A percentile compares a stretch with the other conserved stretches of the same genome.
These are phyloP conservation scores for Hyles lineata DNA, from an alignment of 2,888 invertebrate genomes.

Conservation along the genomic window DNA sequence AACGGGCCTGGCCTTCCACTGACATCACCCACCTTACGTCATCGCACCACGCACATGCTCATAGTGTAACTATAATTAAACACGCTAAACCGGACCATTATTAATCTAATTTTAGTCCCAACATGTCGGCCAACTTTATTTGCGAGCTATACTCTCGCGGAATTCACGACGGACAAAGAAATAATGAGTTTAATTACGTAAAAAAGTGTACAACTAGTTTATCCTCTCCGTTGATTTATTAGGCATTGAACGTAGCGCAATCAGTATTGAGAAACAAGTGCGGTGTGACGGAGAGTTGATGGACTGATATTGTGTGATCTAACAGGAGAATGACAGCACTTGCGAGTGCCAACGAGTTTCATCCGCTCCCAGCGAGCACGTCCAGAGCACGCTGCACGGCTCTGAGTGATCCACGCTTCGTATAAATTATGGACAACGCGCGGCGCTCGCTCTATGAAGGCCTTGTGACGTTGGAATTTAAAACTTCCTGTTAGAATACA, in stretches of 20 bases:
- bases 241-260: neutral
- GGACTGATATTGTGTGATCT: neutral
- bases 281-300: neutral
- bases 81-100: conserved; percentile 27
- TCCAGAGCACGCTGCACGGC: neutral
- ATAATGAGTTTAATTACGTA: neutral
- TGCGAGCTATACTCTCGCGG: neutral
- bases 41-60: conserved; percentile 36
- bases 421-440: conserved; percentile 31
- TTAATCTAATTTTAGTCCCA: conserved; percentile 15
- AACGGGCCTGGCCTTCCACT: conserved; percentile 29
- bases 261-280: neutral
- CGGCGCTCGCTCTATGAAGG: conserved; percentile 31
- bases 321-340: neutral
- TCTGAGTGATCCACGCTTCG: conserved; percentile 1
- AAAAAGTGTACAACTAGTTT: neutral
- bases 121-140: conserved; percentile 22
- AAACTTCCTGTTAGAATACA: conserved; percentile 33
- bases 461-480: conserved; percentile 33
- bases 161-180: conserved; percentile 5
- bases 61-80: conserved; percentile 36
- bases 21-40: conserved; percentile 40
- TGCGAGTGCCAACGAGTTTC: neutral
- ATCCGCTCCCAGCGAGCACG: neutral
- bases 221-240: neutral